Conservation (phyloP, 1,140 invertebrate species). For the Whitmania pigra region DNA sequence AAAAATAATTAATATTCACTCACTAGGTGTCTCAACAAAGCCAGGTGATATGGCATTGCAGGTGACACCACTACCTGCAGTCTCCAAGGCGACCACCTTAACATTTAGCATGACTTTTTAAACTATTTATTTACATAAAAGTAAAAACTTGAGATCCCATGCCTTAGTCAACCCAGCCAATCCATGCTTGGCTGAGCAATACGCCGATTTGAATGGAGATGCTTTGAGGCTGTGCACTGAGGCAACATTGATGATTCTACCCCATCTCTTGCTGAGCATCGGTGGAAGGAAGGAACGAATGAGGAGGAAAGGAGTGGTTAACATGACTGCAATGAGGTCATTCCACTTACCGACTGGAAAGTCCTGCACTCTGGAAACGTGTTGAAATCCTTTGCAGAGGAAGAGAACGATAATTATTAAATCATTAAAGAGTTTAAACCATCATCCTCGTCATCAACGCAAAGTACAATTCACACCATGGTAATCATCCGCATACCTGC, state of each 20-base stretch:
- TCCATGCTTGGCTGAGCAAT: conserved; percentile 38
- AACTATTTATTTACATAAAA: too few species aligned
- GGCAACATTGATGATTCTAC: conserved; percentile 38
- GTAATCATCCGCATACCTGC: conserved; percentile 27
- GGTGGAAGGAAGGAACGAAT: conserved; percentile 31
- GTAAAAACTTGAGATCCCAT: too few species aligned
- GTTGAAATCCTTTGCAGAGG: conserved; percentile 31
- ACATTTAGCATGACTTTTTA: too few species aligned
- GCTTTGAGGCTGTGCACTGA: conserved; percentile 36
- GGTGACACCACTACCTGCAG: conserved; percentile 35
- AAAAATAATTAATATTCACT: conserved; percentile 17
- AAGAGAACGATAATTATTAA: too few species aligned
- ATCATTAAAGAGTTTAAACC: not conserved
- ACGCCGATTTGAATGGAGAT: conserved; percentile 35
- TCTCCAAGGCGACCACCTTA: conserved; percentile 34
- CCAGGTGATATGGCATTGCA: conserved; percentile 40
- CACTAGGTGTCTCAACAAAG: conserved; percentile 39
- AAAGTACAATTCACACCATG: too few species aligned
- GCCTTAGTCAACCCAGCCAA: conserved; percentile 36
- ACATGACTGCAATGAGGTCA: conserved; percentile 32
- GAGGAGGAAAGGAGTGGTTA: conserved; percentile 36
- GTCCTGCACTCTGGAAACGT: conserved; percentile 33
- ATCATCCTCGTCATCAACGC: conserved; percentile 1
- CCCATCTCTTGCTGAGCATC: conserved; percentile 38
- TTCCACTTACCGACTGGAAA: conserved; percentile 38